These are phyloP conservation scores for Laodelphax striatellus DNA, from an alignment of 1,140 invertebrate genomes.

Conservation along the genomic window DNA sequence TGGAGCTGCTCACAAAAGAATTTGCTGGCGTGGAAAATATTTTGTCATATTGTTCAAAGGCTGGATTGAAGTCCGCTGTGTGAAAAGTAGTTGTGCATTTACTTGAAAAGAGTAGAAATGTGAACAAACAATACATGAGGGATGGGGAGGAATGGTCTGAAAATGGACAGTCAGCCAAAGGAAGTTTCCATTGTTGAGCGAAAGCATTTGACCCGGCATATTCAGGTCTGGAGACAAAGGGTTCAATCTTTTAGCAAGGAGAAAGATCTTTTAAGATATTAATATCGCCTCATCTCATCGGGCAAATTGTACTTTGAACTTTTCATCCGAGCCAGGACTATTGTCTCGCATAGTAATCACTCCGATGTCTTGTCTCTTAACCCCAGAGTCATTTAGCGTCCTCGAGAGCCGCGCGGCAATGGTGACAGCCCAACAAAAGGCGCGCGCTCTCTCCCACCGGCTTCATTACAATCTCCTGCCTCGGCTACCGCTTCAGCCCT, in stretches of 20 bases:
- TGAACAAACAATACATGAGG: no score
- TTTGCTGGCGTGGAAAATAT: no score
- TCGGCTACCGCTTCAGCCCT: not conserved
- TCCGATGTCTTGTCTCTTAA: constrained; percentile 2
- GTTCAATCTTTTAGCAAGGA: constrained; percentile 3
- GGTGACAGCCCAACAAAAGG: not conserved
- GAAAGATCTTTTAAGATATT: constrained; percentile 2
- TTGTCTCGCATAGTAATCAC: not conserved
- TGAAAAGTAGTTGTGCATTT: no score
- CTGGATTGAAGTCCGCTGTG: no score
- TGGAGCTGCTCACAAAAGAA: no score
- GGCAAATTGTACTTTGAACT: constrained; percentile 3
- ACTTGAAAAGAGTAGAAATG: no score
- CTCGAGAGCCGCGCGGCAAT: not conserved
- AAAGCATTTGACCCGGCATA: constrained; percentile 2
- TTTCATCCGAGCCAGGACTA: not conserved
- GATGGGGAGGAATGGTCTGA: not conserved
- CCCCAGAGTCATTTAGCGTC: constrained; percentile 2
- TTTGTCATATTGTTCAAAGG: no score
- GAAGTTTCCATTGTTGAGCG: not conserved
- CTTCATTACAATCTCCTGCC: not conserved
- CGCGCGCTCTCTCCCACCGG: not conserved
- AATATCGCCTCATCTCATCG: constrained; percentile 3
- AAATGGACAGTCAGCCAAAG: not conserved
- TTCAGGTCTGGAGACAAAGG: not conserved